These are phyloP conservation scores for Sisor rabdophorus DNA, from an alignment of 2,113 vertebrate species.

Conservation along the genomic window DNA sequence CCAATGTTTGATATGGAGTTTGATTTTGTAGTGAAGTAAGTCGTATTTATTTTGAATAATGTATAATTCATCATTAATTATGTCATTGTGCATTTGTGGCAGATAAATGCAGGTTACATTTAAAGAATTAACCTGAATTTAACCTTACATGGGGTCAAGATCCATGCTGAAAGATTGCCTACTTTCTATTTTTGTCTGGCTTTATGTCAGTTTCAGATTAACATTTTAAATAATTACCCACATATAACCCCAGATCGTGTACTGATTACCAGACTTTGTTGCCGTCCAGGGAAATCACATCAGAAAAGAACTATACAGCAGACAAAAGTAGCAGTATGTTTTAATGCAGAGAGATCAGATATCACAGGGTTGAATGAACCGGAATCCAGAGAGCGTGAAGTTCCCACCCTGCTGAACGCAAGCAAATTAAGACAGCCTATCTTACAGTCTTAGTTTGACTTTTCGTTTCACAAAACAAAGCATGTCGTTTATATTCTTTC, in stretches of 20 bases:
- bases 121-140: not conserved
- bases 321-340: not conserved
- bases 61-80: too few species aligned
- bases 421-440: conserved; percentile 11
- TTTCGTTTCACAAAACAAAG: not conserved
- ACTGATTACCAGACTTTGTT: not conserved
- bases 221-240: not conserved
- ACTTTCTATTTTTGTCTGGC: not conserved
- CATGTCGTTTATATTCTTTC: not conserved
- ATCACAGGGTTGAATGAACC: conserved; percentile 19
- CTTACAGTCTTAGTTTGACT: not conserved
- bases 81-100: not conserved
- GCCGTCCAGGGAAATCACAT: conserved; percentile 19
- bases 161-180: not conserved
- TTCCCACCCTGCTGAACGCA: conserved; percentile 5
- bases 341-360: conserved; percentile 14
- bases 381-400: conserved; percentile 13
- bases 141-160: not conserved
- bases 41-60: too few species aligned
- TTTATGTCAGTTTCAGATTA: not conserved
- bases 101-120: not conserved
- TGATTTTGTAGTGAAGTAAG: too few species aligned
- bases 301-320: not conserved
- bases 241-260: not conserved
- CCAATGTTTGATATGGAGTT: too few species aligned